Evolutionary conservation across 2,888 invertebrate species (phyloP).

Genomic region (Volucella bombylans): DNA sequence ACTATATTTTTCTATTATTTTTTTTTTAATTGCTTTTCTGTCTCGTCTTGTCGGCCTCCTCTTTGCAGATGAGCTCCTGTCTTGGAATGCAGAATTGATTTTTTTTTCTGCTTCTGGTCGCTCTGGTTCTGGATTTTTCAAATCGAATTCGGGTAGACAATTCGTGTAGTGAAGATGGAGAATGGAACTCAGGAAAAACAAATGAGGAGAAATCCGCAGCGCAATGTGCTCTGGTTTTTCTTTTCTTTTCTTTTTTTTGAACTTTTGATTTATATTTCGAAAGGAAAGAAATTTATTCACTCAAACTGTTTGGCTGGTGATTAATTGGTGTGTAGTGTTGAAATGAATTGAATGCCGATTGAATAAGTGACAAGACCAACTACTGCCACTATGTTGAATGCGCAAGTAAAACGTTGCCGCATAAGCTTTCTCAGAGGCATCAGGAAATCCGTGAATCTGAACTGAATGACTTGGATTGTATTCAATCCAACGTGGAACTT

Average conservation of each 20-base stretch:
- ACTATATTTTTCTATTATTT: slow-evolving; percentile 8
- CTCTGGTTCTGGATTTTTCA: slow-evolving; percentile 29
- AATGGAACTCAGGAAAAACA: slow-evolving; percentile 21
- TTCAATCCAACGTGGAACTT: too few relatives aligned
- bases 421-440: too few relatives aligned
- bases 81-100: slow-evolving; percentile 66
- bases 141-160: not conserved
- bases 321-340: slow-evolving; percentile 16
- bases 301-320: slow-evolving; percentile 4
- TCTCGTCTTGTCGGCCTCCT: not conserved
- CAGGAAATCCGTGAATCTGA: too few relatives aligned
- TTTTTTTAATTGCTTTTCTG: too few relatives aligned
- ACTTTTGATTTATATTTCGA: slow-evolving; percentile 5
- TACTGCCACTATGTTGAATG: too few relatives aligned
- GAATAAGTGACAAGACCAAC: too few relatives aligned
- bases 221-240: slow-evolving; percentile 19
- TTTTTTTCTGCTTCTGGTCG: slow-evolving; percentile 30
- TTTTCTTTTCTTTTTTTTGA: not conserved
- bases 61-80: slow-evolving; percentile 19
- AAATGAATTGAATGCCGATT: slow-evolving; percentile 37
- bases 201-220: slow-evolving; percentile 46
- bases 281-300: slow-evolving; percentile 2
- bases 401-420: too few relatives aligned
- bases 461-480: too few relatives aligned
- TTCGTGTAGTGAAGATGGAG: not conserved